Evolutionary conservation across 2,113 vertebrate species (phyloP).

Genomic region (Dasyprocta punctata): DNA sequence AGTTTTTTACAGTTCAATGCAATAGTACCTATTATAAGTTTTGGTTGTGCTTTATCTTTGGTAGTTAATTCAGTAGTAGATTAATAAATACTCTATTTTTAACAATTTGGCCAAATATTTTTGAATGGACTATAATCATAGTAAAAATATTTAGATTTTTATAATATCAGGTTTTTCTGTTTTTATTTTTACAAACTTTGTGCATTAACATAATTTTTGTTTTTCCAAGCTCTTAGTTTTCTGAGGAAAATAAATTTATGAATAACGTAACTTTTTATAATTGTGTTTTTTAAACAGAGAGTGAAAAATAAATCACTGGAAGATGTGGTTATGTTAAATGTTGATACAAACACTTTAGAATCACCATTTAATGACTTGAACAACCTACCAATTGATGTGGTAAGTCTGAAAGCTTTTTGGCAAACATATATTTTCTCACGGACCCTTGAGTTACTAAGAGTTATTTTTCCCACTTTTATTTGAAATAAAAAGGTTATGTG

Average conservation of each 20-base stretch:
- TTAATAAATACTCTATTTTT: neutral
- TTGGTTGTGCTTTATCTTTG: neutral
- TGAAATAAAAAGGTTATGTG: constrained; percentile 66
- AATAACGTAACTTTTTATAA: neutral
- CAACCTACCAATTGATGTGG: constrained; percentile 96
- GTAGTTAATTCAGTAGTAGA: neutral
- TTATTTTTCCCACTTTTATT: constrained; percentile 68
- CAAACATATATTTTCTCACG: constrained; percentile 41
- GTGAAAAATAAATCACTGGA: constrained; percentile 95
- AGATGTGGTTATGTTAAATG: constrained; percentile 97
- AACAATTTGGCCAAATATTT: neutral
- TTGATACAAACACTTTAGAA: constrained; percentile 97
- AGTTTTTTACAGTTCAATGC: neutral
- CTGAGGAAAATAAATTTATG: constrained; percentile 46
- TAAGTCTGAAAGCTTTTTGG: constrained; percentile 85
- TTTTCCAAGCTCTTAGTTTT: constrained; percentile 53
- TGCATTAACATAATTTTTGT: constrained; percentile 6
- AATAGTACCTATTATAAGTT: neutral
- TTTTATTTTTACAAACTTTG: constrained; percentile 1
- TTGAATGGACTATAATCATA: neutral
- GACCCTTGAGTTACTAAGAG: constrained; percentile 55
- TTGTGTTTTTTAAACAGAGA: constrained; percentile 86
- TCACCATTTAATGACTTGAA: constrained; percentile 95
- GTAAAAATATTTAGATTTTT: neutral
- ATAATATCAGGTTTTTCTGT: neutral